These are phyloP conservation scores for Oncorhynchus gorbuscha DNA, from an alignment of 2,113 vertebrate species.

Conservation along the genomic window DNA sequence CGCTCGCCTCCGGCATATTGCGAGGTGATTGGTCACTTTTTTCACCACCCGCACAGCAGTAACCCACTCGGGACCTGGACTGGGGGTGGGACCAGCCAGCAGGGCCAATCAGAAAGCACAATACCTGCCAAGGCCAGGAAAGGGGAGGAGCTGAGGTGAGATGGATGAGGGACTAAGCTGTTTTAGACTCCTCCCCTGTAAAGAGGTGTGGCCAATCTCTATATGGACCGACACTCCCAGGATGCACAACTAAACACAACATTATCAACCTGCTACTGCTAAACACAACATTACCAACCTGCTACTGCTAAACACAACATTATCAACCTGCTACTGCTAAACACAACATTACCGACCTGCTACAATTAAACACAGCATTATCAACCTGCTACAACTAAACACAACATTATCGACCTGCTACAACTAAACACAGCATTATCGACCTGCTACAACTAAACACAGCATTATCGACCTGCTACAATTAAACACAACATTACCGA, in stretches of 20 bases:
- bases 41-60: slow-evolving; percentile 93
- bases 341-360: no score
- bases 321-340: slow-evolving; percentile 59
- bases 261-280: no score
- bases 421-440: no score
- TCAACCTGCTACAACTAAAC: no score
- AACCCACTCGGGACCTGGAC: slow-evolving; percentile 54
- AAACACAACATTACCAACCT: slow-evolving; percentile 54
- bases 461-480: no score
- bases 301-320: slow-evolving; percentile 70
- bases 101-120: slow-evolving; percentile 87
- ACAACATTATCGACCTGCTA: no score
- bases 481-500: no score
- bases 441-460: no score
- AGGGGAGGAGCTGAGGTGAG: slow-evolving; percentile 83
- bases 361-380: no score
- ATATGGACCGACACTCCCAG: slow-evolving; percentile 59
- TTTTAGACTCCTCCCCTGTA: background rate
- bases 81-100: slow-evolving; percentile 78
- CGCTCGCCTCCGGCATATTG: slow-evolving; percentile 94
- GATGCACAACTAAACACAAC: slow-evolving; percentile 73
- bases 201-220: slow-evolving; percentile 46
- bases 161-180: slow-evolving; percentile 5
- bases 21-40: slow-evolving; percentile 93
- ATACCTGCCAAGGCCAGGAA: slow-evolving; percentile 85